Evolutionary conservation across 2,888 invertebrate genomes (phyloP).

Genomic region (Ischnus inquisitorius): DNA sequence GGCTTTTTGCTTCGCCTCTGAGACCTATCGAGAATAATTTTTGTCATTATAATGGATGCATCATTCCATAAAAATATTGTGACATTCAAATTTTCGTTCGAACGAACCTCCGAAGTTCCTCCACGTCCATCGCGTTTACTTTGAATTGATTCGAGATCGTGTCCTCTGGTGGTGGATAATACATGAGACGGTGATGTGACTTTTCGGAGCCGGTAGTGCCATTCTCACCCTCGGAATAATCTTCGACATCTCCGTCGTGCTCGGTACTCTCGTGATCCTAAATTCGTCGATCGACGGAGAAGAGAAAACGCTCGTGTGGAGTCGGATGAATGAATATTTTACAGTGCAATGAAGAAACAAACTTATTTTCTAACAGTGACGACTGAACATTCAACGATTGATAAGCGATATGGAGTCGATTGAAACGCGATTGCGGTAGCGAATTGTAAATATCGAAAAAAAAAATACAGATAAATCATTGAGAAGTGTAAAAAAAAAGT

Average conservation of each 20-base stretch:
- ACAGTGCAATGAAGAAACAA: slow-evolving; percentile 56
- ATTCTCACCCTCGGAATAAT: slow-evolving; percentile 91
- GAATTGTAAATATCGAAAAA: slow-evolving; percentile 33
- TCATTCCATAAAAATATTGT: not conserved
- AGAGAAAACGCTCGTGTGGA: slow-evolving; percentile 61
- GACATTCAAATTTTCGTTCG: slow-evolving; percentile 60
- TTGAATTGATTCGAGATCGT: slow-evolving; percentile 91
- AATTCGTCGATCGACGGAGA: slow-evolving; percentile 25
- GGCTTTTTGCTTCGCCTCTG: slow-evolving; percentile 82
- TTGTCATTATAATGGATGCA: no score
- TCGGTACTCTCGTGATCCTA: slow-evolving; percentile 90
- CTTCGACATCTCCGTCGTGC: slow-evolving; percentile 94
- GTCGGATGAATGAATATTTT: slow-evolving; percentile 63
- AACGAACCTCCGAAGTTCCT: slow-evolving; percentile 90
- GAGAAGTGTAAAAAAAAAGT: not conserved
- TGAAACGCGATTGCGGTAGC: slow-evolving; percentile 44
- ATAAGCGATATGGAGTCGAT: slow-evolving; percentile 55
- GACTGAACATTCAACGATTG: slow-evolving; percentile 50
- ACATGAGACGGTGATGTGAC: slow-evolving; percentile 88
- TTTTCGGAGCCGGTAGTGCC: slow-evolving; percentile 90
- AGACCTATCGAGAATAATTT: slow-evolving; percentile 73
- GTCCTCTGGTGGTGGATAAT: slow-evolving; percentile 91
- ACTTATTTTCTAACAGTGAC: slow-evolving; percentile 29
- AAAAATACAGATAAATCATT: slow-evolving; percentile 14
- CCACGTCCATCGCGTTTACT: slow-evolving; percentile 95